Base-by-base conservation (phyloP, 2,113 vertebrate species). In the Arvicanthis niloticus region DNA sequence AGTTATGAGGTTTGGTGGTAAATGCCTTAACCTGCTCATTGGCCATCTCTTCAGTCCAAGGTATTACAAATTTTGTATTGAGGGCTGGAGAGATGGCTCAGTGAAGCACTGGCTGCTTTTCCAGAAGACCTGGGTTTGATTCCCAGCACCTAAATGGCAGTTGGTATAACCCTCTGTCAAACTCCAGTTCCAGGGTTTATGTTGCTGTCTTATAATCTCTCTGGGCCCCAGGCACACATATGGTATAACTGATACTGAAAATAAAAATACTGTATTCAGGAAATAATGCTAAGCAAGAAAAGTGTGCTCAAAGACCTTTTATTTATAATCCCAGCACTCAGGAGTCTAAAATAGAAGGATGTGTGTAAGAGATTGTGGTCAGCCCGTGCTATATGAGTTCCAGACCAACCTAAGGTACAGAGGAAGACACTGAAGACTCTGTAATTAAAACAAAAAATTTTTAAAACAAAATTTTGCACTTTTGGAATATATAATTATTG, bases 281-380 rank as follows among this genome's bases (percentile, higher is more conserved):
- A 92, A 91, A 53, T 62, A 89, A 11, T 62, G 70, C 76, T 85
- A 62, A 58, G 34, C 48, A 51, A 90, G 62, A 89, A 91, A 82
- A 51, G 16, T 7, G 70, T 89, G 62, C 70, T 53, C 67, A 40
- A 93, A 96, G 58, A 87, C 26, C 42, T 82, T 21, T 13, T 1
- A 80, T 42, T 65, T 85, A 45, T 8, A 65, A 85, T 85, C 26
- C 16, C 8, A 45, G 58, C 15, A 45, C 9, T 45, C 16, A 29
- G 40, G 40, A 65, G 82, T 40, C 42, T 45, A 6, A 85, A 17
- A 62, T 3, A 84, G 80, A 16, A 45, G n/a, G 56, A 40, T 29
- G n/a, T 62, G 11, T 84, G 21, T 40, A 24, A 26, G 80, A 60
- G 80, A 40, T 56, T 84, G 12, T 62, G 78, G 51, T 56, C 9